Percentiles rank a stretch among this genome's conserved stretches.
Evolutionary conservation across 2,113 vertebrate species (phyloP).

Genomic region (Crotalus tigris): DNA sequence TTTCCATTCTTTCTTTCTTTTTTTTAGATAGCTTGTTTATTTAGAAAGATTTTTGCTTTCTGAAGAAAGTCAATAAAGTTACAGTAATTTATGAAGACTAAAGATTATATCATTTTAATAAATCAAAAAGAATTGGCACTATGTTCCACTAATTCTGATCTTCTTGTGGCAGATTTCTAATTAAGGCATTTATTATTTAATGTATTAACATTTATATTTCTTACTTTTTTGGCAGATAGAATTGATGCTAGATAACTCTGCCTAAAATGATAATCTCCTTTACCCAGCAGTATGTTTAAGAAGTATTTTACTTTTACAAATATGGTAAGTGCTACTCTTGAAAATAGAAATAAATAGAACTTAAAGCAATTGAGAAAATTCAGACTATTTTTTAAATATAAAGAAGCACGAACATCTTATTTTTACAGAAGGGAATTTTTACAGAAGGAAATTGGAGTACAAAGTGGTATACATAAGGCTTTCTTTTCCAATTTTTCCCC

Average conservation of each 20-base stretch:
- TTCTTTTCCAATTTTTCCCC: neutral
- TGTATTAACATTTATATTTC: neutral
- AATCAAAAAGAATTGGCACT: neutral
- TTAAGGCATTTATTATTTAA: neutral
- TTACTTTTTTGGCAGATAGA: constrained; percentile 6
- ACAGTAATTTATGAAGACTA: neutral
- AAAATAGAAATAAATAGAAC: neutral
- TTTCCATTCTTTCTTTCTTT: constrained; percentile 23
- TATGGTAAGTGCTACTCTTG: constrained; percentile 34
- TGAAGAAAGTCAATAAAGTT: neutral
- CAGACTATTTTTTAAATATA: neutral
- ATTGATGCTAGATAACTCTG: neutral
- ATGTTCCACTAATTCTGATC: neutral
- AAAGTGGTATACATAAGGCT: neutral
- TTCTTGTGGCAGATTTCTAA: neutral
- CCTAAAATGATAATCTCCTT: constrained; percentile 30
- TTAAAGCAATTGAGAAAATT: neutral
- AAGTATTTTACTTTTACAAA: constrained; percentile 43
- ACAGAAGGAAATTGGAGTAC: neutral
- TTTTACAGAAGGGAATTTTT: neutral
- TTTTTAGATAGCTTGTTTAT: neutral
- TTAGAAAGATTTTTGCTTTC: neutral
- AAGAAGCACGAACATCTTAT: neutral
- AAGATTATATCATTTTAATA: neutral
- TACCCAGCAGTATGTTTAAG: neutral